Evolutionary conservation across 2,797 vertebrate species (phyloP).

Genomic region (Parauchenoglanis ngamensis): DNA sequence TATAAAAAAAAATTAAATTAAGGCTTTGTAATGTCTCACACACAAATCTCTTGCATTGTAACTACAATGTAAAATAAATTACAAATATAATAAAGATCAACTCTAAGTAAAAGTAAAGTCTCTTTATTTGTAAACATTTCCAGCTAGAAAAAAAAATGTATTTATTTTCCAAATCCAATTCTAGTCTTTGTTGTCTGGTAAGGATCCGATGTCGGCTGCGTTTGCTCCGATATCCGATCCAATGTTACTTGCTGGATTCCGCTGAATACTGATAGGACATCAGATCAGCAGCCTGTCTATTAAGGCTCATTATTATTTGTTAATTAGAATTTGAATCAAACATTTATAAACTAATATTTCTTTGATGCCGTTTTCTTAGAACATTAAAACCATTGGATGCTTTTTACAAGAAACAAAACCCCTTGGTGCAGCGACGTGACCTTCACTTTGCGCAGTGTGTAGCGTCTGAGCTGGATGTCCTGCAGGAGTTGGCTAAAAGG

Average conservation of each 20-base stretch:
- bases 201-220: not conserved
- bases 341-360: not conserved
- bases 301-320: not conserved
- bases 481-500: conserved; percentile 67
- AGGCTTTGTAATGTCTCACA: too few relatives aligned
- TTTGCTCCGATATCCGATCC: not conserved
- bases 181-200: not conserved
- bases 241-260: not conserved
- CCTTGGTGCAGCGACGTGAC: conserved; percentile 43
- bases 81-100: not conserved
- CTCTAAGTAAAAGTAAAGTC: not conserved
- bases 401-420: not conserved
- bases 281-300: not conserved
- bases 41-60: not conserved
- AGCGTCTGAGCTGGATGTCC: conserved; percentile 71
- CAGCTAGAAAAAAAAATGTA: not conserved
- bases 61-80: not conserved
- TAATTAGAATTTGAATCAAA: not conserved
- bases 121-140: not conserved
- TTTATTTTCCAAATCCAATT: not conserved
- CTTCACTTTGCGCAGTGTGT: conserved; percentile 71
- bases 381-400: not conserved
- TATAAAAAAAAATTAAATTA: too few relatives aligned
- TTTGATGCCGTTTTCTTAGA: not conserved
- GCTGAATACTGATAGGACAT: not conserved